phyloP scores from a whole-genome alignment of 2,113 vertebrate genomes.

The Ceratotherium simum region DNA sequence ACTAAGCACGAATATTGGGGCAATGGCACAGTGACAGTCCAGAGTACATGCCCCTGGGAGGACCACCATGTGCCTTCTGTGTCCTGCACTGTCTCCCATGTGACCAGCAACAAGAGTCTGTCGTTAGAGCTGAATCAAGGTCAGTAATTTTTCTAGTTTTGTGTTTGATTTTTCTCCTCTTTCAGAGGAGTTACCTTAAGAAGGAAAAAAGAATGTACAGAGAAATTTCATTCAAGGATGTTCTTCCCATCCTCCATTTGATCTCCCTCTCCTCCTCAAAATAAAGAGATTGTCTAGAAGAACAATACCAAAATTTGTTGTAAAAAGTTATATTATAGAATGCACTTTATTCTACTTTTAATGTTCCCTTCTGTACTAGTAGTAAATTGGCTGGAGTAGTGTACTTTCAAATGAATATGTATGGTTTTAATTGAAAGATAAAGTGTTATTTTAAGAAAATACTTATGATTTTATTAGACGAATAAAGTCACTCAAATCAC shows the following conservation, averaged over 20 bases:
- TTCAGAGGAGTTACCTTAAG: background rate
- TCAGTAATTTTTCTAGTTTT: constrained; percentile 11
- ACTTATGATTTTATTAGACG: background rate
- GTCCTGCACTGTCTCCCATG: constrained; percentile 80
- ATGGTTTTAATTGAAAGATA: background rate
- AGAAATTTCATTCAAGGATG: background rate
- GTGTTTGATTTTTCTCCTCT: background rate
- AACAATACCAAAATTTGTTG: background rate
- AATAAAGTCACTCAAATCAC: background rate
- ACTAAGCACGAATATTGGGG: background rate
- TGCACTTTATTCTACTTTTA: background rate
- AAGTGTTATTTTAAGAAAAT: background rate
- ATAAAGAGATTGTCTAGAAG: background rate
- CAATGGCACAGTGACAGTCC: constrained; percentile 74
- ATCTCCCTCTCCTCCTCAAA: background rate
- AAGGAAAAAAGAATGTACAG: background rate
- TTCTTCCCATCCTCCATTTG: background rate
- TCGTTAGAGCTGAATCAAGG: background rate
- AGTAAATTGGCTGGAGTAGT: background rate
- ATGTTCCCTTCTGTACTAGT: background rate
- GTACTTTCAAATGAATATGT: background rate
- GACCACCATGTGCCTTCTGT: background rate
- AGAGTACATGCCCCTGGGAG: constrained; percentile 58
- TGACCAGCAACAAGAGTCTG: constrained; percentile 67
- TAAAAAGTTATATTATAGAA: background rate